Conservation (phyloP, 2,888 invertebrate genomes). For the Hirtodrosophila trivittata region DNA sequence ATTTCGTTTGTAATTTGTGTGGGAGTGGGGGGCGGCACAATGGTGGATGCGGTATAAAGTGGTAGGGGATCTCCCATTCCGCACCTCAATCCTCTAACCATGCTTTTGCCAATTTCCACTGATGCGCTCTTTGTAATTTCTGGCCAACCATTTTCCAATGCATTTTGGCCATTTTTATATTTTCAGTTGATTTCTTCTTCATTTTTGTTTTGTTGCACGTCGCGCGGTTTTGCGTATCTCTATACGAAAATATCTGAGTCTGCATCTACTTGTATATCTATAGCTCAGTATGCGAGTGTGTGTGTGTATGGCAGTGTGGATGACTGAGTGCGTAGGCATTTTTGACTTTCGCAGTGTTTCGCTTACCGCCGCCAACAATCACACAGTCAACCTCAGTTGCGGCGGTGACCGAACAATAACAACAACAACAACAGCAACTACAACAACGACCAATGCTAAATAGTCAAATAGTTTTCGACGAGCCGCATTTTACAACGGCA, state of each 20-base stretch:
- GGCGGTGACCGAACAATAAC: constrained; percentile 44
- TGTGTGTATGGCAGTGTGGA: constrained; percentile 3
- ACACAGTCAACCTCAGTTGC: constrained; percentile 71
- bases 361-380: constrained; percentile 65
- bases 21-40: constrained; percentile 8
- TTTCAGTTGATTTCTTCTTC: constrained; percentile 65
- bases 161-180: constrained; percentile 67
- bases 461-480: constrained; percentile 72
- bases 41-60: background rate
- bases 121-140: constrained; percentile 72
- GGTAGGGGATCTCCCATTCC: background rate
- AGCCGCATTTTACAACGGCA: constrained; percentile 46
- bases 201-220: constrained; percentile 31
- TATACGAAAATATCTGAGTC: constrained; percentile 42
- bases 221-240: constrained; percentile 59
- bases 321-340: constrained; percentile 46
- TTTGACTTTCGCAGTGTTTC: constrained; percentile 60
- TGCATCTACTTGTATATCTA: constrained; percentile 10
- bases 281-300: constrained; percentile 1
- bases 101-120: constrained; percentile 52
- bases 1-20: constrained; percentile 75
- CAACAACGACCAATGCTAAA: constrained; percentile 48
- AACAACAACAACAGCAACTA: constrained; percentile 15
- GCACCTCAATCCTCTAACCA: constrained; percentile 21
- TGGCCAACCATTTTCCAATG: constrained; percentile 74